phyloP scores from a whole-genome alignment of 2,113 vertebrate genomes.

The Oostethus manadensis region DNA sequence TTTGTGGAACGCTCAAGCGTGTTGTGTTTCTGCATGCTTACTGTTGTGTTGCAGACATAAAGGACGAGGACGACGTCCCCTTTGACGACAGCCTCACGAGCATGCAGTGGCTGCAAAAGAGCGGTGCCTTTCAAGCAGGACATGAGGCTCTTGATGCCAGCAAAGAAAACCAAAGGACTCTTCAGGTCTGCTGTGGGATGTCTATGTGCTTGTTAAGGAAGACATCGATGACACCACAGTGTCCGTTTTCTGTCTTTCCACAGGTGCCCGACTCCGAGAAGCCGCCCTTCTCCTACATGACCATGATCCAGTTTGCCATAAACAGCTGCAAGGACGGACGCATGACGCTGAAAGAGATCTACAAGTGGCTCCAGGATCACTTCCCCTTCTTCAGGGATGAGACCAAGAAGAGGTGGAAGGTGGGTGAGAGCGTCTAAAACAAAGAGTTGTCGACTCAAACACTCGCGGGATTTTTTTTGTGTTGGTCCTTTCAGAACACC shows the following conservation, averaged over 20 bases:
- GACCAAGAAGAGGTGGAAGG: conserved; percentile 96
- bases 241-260: neutral
- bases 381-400: conserved; percentile 92
- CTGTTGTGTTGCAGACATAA: conserved; percentile 65
- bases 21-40: neutral
- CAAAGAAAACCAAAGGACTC: conserved; percentile 75
- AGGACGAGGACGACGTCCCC: conserved; percentile 53
- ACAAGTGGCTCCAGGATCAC: conserved; percentile 91
- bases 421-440: conserved; percentile 29
- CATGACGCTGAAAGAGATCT: conserved; percentile 97
- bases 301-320: conserved; percentile 97
- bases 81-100: conserved; percentile 86
- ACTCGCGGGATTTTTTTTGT: neutral
- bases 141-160: conserved; percentile 42
- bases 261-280: conserved; percentile 69
- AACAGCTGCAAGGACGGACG: conserved; percentile 83
- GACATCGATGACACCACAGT: neutral
- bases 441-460: neutral
- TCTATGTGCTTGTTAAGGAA: neutral
- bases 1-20: neutral
- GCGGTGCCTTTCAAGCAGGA: conserved; percentile 73
- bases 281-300: conserved; percentile 96
- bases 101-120: conserved; percentile 85
- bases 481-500: conserved; percentile 77
- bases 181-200: conserved; percentile 67